Base-by-base conservation (phyloP, 2,888 invertebrate species). In the Meiosimyza decipiens region DNA sequence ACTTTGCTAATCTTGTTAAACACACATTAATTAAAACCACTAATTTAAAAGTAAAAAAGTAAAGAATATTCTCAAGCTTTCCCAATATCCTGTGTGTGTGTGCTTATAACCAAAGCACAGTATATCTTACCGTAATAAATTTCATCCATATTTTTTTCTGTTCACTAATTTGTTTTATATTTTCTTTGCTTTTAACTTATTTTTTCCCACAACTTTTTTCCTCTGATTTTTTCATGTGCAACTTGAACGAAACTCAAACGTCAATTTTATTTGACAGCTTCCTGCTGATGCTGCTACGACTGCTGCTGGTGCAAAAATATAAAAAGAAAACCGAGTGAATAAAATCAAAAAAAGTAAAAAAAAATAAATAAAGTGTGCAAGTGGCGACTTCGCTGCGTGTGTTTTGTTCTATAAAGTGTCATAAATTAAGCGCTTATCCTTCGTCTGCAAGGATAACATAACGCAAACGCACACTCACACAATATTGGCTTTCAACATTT, bases 381-480 rank as follows among this genome's bases (percentile, higher is more conserved):
- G 33, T 28, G 51, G 54, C 57, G 63, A 64, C 64, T 28, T 64
- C 55, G 3, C 7, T 18, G 5, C n/a, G 49, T 13, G 50, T 57
- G 47, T 71, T 55, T 55, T 18, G 16, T 57, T 13, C 18, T n/a
- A 50, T 59, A 78, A 81, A 81, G 81, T 82, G 80, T 81, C 81
- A 81, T 80, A 82, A 82, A 81, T 81, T 77, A 80, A 79, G 79
- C 78, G 82, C 80, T 81, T 80, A 81, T 82, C 79, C 80, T 80
- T 79, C 79, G 33, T 33, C 28, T 13, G 16, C 60, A 60, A 54
- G 54, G 16, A 54, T 16, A 33, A 33, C 60, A 40, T 33, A 60
- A 60, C 15, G 33, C 18, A 16, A 33, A 15, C 60, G 40, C 60
- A 16, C 33, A 18, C 22, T 50, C 18, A n/a, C 15, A 51, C 22